Percentiles rank a stretch among this genome's conserved stretches.
These are phyloP conservation scores for Agrotis segetum DNA, from an alignment of 2,888 invertebrate species.

Conservation along the genomic window DNA sequence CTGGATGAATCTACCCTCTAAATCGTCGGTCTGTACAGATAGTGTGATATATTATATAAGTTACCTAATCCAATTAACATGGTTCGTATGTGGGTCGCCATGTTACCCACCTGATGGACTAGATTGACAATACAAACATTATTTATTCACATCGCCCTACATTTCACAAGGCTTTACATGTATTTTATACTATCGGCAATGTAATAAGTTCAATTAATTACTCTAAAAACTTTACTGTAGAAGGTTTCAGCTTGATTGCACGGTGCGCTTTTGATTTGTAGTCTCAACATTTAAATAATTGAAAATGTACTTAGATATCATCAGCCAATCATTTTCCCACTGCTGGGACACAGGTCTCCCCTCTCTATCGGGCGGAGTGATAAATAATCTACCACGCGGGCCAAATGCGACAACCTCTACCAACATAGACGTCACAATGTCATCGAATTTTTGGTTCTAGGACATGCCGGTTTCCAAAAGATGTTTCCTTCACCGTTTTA, in stretches of 20 bases:
- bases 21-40: neutral
- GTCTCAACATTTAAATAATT: too few species aligned
- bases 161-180: constrained; percentile 47
- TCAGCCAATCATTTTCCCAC: too few species aligned
- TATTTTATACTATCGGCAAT: constrained; percentile 25
- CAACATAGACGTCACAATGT: too few species aligned
- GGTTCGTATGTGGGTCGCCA: constrained; percentile 39
- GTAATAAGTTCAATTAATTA: constrained; percentile 3
- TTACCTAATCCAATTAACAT: constrained; percentile 24
- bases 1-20: too few species aligned
- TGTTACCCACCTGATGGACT: constrained; percentile 45
- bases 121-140: constrained; percentile 47
- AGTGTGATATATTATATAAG: constrained; percentile 3
- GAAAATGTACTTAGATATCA: too few species aligned
- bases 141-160: constrained; percentile 54
- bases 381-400: too few species aligned
- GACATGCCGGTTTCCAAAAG: too few species aligned
- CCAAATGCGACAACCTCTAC: too few species aligned
- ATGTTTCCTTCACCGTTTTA: too few species aligned
- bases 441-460: too few species aligned
- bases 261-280: constrained; percentile 2
- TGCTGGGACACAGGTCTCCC: too few species aligned
- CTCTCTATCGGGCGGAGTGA: too few species aligned
- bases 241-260: constrained; percentile 27
- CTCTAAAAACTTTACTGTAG: constrained; percentile 5